Conservation (phyloP, 2,888 invertebrate species). For the Drosophila borealis region DNA sequence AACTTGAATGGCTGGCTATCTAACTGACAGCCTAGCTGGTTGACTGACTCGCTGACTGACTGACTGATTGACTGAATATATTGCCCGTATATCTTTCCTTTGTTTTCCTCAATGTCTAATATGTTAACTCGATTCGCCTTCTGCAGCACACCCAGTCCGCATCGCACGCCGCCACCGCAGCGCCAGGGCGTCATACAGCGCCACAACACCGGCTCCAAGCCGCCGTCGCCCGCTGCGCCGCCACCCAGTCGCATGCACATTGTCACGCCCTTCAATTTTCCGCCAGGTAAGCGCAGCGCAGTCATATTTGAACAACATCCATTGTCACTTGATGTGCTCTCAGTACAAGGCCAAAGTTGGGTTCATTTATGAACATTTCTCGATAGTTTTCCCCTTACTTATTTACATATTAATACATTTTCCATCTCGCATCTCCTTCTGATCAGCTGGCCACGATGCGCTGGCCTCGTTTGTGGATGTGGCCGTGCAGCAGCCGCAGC, state of each 20-base stretch:
- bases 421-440: not conserved
- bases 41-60: not conserved
- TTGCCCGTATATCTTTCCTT: no score
- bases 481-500: constrained; percentile 94
- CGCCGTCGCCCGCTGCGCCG: constrained; percentile 86
- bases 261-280: constrained; percentile 84
- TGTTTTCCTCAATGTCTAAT: not conserved
- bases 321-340: no score
- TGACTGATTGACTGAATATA: no score
- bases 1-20: not conserved
- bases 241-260: constrained; percentile 85
- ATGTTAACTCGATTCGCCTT: not conserved
- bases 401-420: not conserved
- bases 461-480: constrained; percentile 95
- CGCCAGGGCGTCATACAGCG: constrained; percentile 92
- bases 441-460: constrained; percentile 90
- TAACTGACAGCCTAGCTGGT: not conserved
- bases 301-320: no score
- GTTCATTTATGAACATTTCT: not conserved
- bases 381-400: not conserved
- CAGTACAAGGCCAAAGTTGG: no score
- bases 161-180: constrained; percentile 86
- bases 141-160: constrained; percentile 85
- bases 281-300: constrained; percentile 85
- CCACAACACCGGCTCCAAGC: constrained; percentile 88